A percentile compares a stretch with the other conserved stretches of the same genome.
Evolutionary conservation across 1,140 invertebrate species (phyloP).

Genomic region (Cydia pomonella): DNA sequence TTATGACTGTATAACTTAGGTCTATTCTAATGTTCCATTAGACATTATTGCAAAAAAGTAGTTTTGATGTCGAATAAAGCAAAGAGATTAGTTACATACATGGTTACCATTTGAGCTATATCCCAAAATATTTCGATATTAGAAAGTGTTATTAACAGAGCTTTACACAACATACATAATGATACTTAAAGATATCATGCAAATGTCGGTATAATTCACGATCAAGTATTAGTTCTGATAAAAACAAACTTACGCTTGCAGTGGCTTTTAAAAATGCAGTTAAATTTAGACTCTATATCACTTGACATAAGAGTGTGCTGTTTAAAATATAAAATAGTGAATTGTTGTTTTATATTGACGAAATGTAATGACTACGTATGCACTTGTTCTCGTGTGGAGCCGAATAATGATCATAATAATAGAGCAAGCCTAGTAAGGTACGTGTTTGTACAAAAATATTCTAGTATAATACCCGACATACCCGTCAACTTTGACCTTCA

Average conservation of each 20-base stretch:
- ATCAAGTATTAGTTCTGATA: slow-evolving; percentile 37
- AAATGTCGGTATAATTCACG: slow-evolving; percentile 58
- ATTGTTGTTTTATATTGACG: slow-evolving; percentile 25
- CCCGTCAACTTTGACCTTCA: slow-evolving; percentile 62
- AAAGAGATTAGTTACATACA: not conserved
- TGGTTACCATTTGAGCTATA: not conserved
- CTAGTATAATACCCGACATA: too few species aligned
- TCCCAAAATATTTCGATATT: slow-evolving; percentile 35
- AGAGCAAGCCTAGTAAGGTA: slow-evolving; percentile 42
- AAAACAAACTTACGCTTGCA: slow-evolving; percentile 23
- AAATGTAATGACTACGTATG: slow-evolving; percentile 58
- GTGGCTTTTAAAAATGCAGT: not conserved
- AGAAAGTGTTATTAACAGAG: slow-evolving; percentile 54
- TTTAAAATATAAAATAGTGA: not conserved
- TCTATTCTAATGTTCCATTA: too few species aligned
- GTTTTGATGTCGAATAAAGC: not conserved
- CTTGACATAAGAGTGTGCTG: not conserved
- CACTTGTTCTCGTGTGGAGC: slow-evolving; percentile 59
- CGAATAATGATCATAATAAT: slow-evolving; percentile 69
- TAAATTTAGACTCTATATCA: not conserved
- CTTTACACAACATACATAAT: slow-evolving; percentile 51
- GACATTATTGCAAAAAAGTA: too few species aligned
- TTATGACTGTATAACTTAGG: too few species aligned
- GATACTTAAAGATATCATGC: slow-evolving; percentile 55
- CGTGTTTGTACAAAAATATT: slow-evolving; percentile 54